These are phyloP conservation scores for Rhadina sibilatrix DNA, from an alignment of 2,113 vertebrate species.

Conservation along the genomic window DNA sequence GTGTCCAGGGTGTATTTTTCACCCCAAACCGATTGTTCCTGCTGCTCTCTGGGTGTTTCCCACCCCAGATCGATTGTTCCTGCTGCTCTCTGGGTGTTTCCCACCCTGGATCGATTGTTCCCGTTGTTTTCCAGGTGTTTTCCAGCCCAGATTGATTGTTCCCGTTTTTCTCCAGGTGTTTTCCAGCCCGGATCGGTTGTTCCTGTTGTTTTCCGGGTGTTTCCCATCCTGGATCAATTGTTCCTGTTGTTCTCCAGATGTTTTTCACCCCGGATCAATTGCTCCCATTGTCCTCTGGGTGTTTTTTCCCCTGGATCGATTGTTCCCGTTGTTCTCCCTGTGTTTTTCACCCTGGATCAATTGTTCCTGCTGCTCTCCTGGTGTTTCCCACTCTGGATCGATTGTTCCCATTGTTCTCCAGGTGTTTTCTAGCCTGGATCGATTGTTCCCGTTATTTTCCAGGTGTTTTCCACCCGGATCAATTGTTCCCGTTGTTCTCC, in stretches of 20 bases:
- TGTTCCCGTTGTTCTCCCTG: too few relatives aligned
- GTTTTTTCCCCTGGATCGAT: too few relatives aligned
- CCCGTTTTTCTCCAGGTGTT: background rate
- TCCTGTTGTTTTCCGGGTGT: background rate
- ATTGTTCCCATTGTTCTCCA: fast-evolving
- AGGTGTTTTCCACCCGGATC: too few relatives aligned
- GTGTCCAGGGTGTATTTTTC: background rate
- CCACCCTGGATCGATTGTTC: too few relatives aligned
- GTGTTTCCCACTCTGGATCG: background rate
- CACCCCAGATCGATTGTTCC: background rate
- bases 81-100: too few relatives aligned
- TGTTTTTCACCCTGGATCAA: too few relatives aligned
- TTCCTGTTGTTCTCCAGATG: background rate
- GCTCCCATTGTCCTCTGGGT: too few relatives aligned
- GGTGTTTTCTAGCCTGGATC: background rate
- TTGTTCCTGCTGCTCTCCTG: too few relatives aligned
- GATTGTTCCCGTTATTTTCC: too few relatives aligned
- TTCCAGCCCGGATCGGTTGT: fast-evolving
- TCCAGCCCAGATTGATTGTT: fast-evolving
- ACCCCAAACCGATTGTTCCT: fast-evolving
- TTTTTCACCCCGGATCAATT: too few relatives aligned
- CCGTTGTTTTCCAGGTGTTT: background rate
- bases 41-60: background rate
- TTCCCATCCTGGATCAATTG: fast-evolving
- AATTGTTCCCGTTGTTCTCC: fast-evolving